Evolutionary conservation across 1,140 invertebrate genomes (phyloP).

Genomic region (Microplitis demolitor): DNA sequence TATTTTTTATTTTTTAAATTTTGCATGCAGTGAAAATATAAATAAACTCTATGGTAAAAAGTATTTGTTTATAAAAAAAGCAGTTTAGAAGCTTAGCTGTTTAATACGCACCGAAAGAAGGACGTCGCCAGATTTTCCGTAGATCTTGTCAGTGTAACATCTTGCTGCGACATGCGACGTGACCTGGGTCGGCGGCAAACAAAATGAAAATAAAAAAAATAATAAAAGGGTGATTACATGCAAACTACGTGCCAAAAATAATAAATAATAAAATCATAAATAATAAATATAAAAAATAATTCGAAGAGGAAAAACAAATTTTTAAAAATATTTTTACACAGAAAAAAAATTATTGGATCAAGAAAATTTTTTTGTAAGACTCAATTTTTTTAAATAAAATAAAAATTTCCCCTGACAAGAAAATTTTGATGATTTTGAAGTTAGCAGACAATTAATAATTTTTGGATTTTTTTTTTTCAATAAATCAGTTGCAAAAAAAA

Average conservation of each 20-base stretch:
- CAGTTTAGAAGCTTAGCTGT: too few relatives aligned
- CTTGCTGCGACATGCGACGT: conserved; percentile 76
- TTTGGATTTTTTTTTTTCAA: too few relatives aligned
- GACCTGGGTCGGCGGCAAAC: conserved; percentile 59
- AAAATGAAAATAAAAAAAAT: conserved; percentile 36
- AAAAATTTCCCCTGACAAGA: too few relatives aligned
- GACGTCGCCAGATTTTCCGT: conserved; percentile 52
- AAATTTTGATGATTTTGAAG: too few relatives aligned
- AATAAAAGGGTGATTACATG: conserved; percentile 49
- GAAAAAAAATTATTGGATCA: too few relatives aligned
- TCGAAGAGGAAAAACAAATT: too few relatives aligned
- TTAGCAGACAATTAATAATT: too few relatives aligned
- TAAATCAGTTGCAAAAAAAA: too few relatives aligned
- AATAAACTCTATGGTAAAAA: neutral
- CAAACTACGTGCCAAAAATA: conserved; percentile 39
- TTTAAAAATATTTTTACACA: too few relatives aligned
- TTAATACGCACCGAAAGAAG: conserved; percentile 53
- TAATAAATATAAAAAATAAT: neutral
- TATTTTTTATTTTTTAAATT: neutral
- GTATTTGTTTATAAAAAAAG: neutral
- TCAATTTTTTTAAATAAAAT: too few relatives aligned
- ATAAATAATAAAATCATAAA: conserved; percentile 18
- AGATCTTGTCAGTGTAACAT: conserved; percentile 61
- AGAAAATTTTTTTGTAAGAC: too few relatives aligned
- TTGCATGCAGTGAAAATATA: neutral